Evolutionary conservation across 2,888 invertebrate species (phyloP), one percentile per base, ranked within the genome.

Genomic region (Zeuzera pyrina): DNA sequence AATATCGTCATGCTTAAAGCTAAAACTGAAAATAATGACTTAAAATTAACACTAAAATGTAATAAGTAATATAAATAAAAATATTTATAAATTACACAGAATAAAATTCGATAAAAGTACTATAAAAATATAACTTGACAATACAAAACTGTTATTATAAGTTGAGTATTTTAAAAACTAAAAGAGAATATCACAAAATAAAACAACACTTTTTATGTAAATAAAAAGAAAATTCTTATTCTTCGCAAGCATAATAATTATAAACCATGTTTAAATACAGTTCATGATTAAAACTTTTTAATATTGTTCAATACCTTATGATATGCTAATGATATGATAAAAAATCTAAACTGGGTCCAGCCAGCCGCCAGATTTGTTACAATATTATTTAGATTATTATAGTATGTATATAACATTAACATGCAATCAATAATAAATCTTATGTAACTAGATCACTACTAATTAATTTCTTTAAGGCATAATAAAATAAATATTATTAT

Each of bases 301-400:
- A 19, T n/a, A n/a, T n/a, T n/a, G n/a, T n/a, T n/a, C n/a, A n/a
- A n/a, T n/a, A n/a, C n/a, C 12, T 69, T 68, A 74, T 73, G 77
- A 78, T 79, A 78, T 78, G 77, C 69, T 74, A 76, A 74, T 72
- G 81, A 79, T 81, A 81, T 81, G 81, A 79, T 77, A 76, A 63
- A 81, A 79, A 78, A 73, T 68, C 72, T 78, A 76, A 68, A 68
- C 71, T 72, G 71, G 72, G 47, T 57, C 70, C 72, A 67, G 70
- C 72, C 76, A 74, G 70, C 56, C 49, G 51, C 53, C 58, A 52
- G 55, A 57, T 57, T 45, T 43, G 6, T 15, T 19, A 47, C 36
- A 43, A 44, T 55, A 56, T 51, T 54, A 60, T 47, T 41, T 31
- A 58, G 53, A 14, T 25, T 25, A 29, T 31, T 34, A 30, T 21